Percentiles rank a stretch among this genome's conserved stretches.
Conservation (phyloP, 2,113 vertebrate genomes). For the Dinomys branickii region DNA sequence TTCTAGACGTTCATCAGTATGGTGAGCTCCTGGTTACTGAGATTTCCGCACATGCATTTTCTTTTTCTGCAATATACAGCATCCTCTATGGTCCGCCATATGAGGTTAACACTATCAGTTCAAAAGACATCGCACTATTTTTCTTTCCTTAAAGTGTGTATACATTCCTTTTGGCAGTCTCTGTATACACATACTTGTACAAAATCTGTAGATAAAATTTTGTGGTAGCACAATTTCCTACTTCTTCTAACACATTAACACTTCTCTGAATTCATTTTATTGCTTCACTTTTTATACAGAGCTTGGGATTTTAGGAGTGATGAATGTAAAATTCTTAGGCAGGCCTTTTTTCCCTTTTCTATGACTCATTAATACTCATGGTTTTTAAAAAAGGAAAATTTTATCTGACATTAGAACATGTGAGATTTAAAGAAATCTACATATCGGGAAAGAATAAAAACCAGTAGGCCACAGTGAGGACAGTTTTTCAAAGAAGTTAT, state of each 20-base stretch:
- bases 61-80: background rate
- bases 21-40: background rate
- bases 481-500: background rate
- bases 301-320: background rate
- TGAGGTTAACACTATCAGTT: background rate
- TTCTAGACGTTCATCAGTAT: background rate
- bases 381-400: background rate
- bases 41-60: background rate
- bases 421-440: background rate
- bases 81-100: accelerated
- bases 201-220: background rate
- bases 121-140: background rate
- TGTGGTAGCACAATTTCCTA: background rate
- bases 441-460: background rate
- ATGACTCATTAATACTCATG: background rate
- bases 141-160: background rate
- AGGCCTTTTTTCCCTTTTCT: background rate
- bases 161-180: background rate
- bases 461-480: accelerated
- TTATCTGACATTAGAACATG: background rate
- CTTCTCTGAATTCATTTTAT: background rate
- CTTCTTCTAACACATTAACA: background rate
- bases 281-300: background rate
- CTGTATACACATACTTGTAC: background rate
- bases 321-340: too few relatives aligned